Evolutionary conservation across 2,113 vertebrate genomes (phyloP).

Genomic region (Taxidea taxus): DNA sequence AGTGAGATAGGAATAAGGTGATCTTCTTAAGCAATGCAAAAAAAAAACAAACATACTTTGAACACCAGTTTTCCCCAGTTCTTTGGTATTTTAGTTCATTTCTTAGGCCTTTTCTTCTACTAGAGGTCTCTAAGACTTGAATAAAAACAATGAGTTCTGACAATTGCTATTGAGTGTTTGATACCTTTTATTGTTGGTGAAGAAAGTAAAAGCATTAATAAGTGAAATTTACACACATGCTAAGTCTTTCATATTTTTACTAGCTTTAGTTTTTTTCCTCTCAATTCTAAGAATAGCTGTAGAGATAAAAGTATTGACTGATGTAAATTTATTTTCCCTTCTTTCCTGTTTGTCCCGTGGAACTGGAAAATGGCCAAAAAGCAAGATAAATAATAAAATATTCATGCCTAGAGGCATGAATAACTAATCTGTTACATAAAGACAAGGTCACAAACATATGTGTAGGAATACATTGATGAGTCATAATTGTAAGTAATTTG

Average conservation of each 20-base stretch:
- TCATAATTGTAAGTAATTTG: neutral
- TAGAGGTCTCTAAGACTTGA: neutral
- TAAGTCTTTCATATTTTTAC: neutral
- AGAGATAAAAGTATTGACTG: conserved; percentile 7
- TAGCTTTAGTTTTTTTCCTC: neutral
- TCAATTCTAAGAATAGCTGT: neutral
- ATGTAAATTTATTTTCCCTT: neutral
- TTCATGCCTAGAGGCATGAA: neutral
- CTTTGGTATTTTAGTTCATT: neutral
- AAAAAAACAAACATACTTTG: neutral
- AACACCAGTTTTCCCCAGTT: neutral
- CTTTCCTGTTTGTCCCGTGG: conserved; percentile 21
- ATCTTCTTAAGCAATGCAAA: neutral
- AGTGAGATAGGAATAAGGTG: neutral
- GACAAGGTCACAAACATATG: neutral
- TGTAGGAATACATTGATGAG: neutral
- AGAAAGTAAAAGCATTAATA: neutral
- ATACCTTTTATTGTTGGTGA: neutral
- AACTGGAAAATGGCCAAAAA: conserved; percentile 6
- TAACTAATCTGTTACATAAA: neutral
- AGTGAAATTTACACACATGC: neutral
- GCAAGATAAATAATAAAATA: conserved; percentile 8
- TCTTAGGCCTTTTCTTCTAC: neutral
- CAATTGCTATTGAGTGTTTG: neutral
- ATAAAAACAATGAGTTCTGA: neutral